These are phyloP conservation scores for Hystrix cristata DNA, from an alignment of 2,113 vertebrate species.

Conservation along the genomic window DNA sequence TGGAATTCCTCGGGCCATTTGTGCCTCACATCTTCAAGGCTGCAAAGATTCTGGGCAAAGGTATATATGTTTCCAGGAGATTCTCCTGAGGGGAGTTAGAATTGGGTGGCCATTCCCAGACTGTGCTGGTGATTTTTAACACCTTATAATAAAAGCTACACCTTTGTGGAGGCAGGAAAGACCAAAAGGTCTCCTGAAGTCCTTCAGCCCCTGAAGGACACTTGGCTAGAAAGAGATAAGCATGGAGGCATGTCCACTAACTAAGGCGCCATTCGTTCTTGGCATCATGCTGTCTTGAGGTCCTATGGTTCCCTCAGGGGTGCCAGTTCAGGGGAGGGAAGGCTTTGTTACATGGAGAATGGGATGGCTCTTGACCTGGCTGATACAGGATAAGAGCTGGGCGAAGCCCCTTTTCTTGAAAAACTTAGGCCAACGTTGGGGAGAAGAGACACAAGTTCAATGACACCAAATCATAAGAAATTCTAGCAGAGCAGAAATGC, in stretches of 20 bases:
- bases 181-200: neutral
- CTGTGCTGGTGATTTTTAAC: neutral
- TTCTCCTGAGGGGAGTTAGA: neutral
- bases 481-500: neutral
- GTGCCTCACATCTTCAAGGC: neutral
- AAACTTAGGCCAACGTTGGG: too few species aligned
- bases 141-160: neutral
- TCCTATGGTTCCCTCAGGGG: neutral
- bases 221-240: neutral
- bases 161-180: neutral
- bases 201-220: neutral
- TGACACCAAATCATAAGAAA: neutral
- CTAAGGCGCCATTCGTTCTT: rapidly evolving
- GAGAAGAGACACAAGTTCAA: neutral
- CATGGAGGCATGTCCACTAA: rapidly evolving
- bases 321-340: neutral
- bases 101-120: neutral
- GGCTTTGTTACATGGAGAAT: neutral
- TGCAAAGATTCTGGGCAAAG: neutral
- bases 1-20: neutral
- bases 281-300: too few species aligned
- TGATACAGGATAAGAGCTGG: neutral
- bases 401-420: neutral
- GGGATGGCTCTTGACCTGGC: neutral
- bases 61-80: neutral